These are phyloP conservation scores for Rhabdomys dilectus DNA, from an alignment of 2,113 vertebrate species.

Conservation along the genomic window DNA sequence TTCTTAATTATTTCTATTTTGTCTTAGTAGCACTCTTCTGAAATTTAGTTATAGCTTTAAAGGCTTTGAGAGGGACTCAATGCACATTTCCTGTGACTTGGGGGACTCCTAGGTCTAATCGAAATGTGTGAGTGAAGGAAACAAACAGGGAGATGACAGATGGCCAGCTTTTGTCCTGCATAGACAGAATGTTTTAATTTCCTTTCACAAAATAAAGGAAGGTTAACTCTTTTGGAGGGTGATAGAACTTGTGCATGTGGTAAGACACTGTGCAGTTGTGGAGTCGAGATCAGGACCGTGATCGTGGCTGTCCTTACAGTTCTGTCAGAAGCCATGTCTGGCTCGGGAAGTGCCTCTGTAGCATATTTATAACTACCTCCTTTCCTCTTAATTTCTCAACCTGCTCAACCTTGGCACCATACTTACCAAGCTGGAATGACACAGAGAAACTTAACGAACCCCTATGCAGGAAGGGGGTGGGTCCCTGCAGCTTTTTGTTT, in stretches of 20 bases:
- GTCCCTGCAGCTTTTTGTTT: neutral
- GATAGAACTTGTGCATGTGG: neutral
- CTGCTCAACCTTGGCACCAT: conserved; percentile 26
- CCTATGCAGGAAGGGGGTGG: neutral
- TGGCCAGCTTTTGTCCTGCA: neutral
- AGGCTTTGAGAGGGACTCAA: conserved; percentile 18
- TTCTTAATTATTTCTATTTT: conserved; percentile 48
- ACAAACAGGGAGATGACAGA: conserved; percentile 2
- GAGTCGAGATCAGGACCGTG: neutral
- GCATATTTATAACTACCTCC: neutral
- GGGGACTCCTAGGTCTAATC: conserved; percentile 61
- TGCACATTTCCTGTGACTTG: conserved; percentile 67
- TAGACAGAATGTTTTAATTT: neutral
- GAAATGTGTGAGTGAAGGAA: neutral
- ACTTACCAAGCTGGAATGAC: conserved; percentile 4
- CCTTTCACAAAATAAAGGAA: conserved; percentile 29
- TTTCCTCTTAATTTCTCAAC: conserved; percentile 33
- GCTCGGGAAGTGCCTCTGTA: neutral
- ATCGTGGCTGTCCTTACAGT: conserved; percentile 11
- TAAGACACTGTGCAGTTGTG: conserved; percentile 13
- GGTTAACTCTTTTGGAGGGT: conserved; percentile 6
- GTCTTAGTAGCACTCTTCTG: neutral
- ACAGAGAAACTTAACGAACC: neutral
- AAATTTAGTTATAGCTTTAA: neutral
- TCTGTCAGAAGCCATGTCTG: neutral